Percentiles rank a stretch among this genome's conserved stretches.
Evolutionary conservation across 2,888 invertebrate species (phyloP).

Genomic region (Ophion ellenae): DNA sequence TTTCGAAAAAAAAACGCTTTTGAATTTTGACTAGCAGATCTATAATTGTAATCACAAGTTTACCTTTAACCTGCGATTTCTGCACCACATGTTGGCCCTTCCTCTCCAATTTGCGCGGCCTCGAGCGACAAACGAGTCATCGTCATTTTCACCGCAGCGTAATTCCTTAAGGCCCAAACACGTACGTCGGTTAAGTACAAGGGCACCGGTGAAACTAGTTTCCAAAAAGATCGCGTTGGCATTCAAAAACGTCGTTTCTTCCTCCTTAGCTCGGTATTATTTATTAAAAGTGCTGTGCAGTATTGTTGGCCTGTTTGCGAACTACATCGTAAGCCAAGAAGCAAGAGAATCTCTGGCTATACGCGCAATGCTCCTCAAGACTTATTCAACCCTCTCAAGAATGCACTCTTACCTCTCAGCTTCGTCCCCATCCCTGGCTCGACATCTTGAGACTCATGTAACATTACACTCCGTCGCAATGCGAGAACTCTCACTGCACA

Average conservation of each 20-base stretch:
- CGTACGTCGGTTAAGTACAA: not conserved
- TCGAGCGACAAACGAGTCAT: too few species aligned
- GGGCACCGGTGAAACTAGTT: constrained; percentile 6
- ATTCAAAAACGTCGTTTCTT: constrained; percentile 29
- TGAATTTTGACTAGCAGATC: too few species aligned
- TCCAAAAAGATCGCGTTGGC: constrained; percentile 27
- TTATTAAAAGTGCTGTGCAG: constrained; percentile 58
- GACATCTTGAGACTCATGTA: constrained; percentile 45
- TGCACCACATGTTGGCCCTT: too few species aligned
- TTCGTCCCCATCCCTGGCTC: constrained; percentile 9
- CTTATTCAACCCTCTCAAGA: constrained; percentile 56
- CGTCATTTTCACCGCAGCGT: too few species aligned
- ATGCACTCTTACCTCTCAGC: constrained; percentile 43
- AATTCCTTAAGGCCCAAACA: too few species aligned
- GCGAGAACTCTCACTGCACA: constrained; percentile 25
- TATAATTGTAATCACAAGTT: too few species aligned
- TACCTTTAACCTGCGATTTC: too few species aligned
- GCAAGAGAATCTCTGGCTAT: constrained; percentile 25
- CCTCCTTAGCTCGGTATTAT: constrained; percentile 49
- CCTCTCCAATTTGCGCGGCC: too few species aligned
- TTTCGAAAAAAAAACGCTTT: too few species aligned
- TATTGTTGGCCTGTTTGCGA: constrained; percentile 44
- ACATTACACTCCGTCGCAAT: constrained; percentile 47
- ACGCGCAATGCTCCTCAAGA: constrained; percentile 44
- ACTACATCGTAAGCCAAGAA: constrained; percentile 19